phyloP scores from a whole-genome alignment of 2,888 invertebrate genomes.

The Nomada lathburiana region DNA sequence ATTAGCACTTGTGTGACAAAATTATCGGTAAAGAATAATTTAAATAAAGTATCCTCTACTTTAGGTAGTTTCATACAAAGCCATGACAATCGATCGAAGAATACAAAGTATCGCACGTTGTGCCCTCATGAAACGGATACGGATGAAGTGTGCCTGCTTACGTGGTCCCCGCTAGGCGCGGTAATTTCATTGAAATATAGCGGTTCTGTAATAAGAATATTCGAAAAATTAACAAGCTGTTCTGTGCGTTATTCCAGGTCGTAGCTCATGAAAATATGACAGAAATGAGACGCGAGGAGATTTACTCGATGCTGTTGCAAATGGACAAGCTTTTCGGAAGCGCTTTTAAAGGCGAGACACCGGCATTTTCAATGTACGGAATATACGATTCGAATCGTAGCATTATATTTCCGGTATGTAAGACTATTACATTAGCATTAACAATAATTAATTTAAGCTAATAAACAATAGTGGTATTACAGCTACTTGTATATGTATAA shows the following conservation, averaged over 20 bases:
- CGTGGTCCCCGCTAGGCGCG: slow-evolving; percentile 76
- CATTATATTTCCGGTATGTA: slow-evolving; percentile 87
- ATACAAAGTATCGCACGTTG: slow-evolving; percentile 73
- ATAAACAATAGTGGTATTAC: background rate
- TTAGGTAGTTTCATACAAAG: slow-evolving; percentile 23
- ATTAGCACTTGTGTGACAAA: background rate
- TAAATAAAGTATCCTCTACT: too few species aligned
- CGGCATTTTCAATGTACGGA: slow-evolving; percentile 90
- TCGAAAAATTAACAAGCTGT: background rate
- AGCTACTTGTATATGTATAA: background rate
- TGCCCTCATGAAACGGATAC: slow-evolving; percentile 73
- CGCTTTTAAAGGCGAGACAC: slow-evolving; percentile 86
- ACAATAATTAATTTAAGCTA: background rate
- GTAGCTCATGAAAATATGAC: slow-evolving; percentile 87
- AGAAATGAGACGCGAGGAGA: slow-evolving; percentile 87
- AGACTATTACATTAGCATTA: background rate
- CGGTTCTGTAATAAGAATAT: background rate
- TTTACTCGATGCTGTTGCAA: slow-evolving; percentile 89
- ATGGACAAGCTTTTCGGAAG: slow-evolving; percentile 90
- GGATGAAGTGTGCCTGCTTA: slow-evolving; percentile 74
- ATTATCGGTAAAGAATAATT: background rate
- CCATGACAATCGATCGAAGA: background rate
- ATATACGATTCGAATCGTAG: slow-evolving; percentile 88
- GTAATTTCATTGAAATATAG: slow-evolving; percentile 30
- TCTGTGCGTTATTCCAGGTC: slow-evolving; percentile 83